phyloP scores from a whole-genome alignment of 30 jellyfish, hydroid and myxozoan species.

The Mastigias papua region DNA sequence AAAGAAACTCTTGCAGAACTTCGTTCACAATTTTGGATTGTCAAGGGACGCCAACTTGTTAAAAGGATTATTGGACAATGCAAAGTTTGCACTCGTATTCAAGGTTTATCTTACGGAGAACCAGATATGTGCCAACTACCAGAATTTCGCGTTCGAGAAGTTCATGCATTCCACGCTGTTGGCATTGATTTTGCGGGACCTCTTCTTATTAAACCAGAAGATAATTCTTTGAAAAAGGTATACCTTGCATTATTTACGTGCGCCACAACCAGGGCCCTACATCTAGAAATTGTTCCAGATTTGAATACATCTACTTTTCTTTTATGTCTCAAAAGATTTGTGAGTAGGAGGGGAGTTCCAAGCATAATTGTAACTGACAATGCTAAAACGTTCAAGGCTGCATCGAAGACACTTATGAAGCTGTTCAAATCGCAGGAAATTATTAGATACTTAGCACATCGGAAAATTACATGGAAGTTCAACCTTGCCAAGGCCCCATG shows the following conservation, averaged over 20 bases:
- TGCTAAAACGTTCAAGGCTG: neutral
- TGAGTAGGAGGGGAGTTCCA: neutral
- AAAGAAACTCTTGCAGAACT: neutral
- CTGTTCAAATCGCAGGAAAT: neutral
- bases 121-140: neutral
- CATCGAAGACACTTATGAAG: neutral
- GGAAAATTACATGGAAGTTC: neutral
- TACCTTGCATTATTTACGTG: no score
- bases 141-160: no score
- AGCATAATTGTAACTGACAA: neutral
- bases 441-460: no score
- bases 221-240: no score
- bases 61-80: neutral
- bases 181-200: no score
- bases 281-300: no score
- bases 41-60: neutral
- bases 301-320: no score
- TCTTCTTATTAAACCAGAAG: no score
- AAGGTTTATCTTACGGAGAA: neutral
- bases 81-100: neutral
- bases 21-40: neutral
- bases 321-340: neutral
- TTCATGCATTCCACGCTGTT: no score
- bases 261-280: no score
- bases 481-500: no score